Conservation (phyloP, 2,888 invertebrate genomes). For the Drosophila helvetica region DNA sequence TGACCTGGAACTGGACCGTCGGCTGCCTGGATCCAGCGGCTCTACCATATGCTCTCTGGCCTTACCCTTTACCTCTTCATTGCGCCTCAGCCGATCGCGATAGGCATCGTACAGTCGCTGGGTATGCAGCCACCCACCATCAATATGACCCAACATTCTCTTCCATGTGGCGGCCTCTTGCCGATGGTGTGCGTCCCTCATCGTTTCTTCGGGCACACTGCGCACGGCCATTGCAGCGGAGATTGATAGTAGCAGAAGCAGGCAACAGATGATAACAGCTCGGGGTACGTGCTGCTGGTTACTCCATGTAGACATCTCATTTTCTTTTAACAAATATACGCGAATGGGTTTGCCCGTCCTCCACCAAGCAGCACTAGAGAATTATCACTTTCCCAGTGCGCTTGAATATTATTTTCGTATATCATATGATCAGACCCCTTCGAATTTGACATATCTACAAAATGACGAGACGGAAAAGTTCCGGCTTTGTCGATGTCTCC, state of each 20-base stretch:
- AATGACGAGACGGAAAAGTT: background rate
- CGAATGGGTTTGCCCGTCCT: background rate
- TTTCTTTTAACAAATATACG: constrained; percentile 41
- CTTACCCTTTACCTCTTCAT: background rate
- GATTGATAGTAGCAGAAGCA: constrained; percentile 42
- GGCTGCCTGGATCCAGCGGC: background rate
- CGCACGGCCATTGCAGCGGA: background rate
- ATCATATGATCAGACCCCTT: background rate
- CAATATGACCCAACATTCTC: background rate
- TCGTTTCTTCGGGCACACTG: constrained; percentile 6
- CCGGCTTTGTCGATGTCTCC: background rate
- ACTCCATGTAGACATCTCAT: constrained; percentile 68
- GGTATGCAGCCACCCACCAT: constrained; percentile 33
- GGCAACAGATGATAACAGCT: constrained; percentile 25
- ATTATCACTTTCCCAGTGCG: background rate
- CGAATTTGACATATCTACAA: background rate
- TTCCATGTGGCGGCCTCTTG: constrained; percentile 12
- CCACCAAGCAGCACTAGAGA: background rate
- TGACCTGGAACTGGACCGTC: background rate
- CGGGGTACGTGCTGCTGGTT: constrained; percentile 24
- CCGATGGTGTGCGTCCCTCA: background rate
- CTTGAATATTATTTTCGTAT: background rate
- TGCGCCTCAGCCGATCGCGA: constrained; percentile 26
- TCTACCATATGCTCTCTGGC: background rate
- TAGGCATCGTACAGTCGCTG: constrained; percentile 54